These are phyloP conservation scores for Drosophila athabasca DNA, from an alignment of 1,140 invertebrate species.

Conservation along the genomic window DNA sequence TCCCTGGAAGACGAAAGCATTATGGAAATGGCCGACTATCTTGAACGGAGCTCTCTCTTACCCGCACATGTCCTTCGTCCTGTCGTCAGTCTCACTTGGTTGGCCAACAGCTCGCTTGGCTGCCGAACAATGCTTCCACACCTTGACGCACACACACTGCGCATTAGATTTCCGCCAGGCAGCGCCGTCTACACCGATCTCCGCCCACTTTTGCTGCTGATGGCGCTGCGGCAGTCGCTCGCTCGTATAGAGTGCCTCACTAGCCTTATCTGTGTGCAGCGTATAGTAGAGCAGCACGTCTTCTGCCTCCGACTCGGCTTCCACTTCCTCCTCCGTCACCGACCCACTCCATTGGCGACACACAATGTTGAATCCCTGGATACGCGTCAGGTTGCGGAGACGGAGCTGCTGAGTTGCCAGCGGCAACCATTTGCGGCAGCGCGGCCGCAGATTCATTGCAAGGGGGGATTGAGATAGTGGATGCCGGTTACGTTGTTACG, in stretches of 20 bases:
- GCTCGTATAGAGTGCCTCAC: conserved; percentile 93
- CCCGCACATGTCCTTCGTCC: conserved; percentile 7
- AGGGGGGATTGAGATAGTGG: conserved; percentile 1
- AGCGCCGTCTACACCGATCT: conserved; percentile 71
- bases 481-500: conserved; percentile 43
- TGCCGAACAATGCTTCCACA: conserved; percentile 65
- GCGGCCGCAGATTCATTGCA: conserved; percentile 86
- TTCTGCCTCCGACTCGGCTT: conserved; percentile 61
- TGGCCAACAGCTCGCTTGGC: conserved; percentile 11
- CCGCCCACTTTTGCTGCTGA: conserved; percentile 88
- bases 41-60: not conserved
- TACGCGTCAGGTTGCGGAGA: conserved; percentile 89
- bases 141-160: conserved; percentile 76
- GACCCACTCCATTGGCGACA: not conserved
- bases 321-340: no score
- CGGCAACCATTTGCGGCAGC: conserved; percentile 87
- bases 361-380: conserved; percentile 86
- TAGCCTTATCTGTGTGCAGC: conserved; percentile 89
- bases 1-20: conserved; percentile 33
- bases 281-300: conserved; percentile 89
- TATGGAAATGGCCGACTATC: conserved; percentile 1
- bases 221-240: conserved; percentile 87
- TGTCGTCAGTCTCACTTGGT: conserved; percentile 58
- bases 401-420: conserved; percentile 88
- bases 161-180: conserved; percentile 75